Evolutionary conservation across 2,113 vertebrate species (phyloP).

Genomic region (Sisor rabdophorus): DNA sequence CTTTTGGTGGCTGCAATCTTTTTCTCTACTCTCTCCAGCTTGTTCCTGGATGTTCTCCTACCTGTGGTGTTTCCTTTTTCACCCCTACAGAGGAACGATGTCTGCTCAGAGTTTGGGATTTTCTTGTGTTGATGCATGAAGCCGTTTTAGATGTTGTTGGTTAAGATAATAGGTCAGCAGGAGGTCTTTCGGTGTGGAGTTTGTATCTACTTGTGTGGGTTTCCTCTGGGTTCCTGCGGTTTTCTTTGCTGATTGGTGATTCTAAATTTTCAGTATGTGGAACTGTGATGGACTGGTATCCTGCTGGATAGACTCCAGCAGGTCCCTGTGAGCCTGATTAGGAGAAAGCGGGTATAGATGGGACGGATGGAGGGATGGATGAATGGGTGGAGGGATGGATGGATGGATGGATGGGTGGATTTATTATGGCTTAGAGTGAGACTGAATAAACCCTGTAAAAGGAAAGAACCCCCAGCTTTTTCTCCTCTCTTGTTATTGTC

Average conservation of each 20-base stretch:
- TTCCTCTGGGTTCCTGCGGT: too few species aligned
- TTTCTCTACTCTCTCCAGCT: not conserved
- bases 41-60: not conserved
- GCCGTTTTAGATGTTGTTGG: not conserved
- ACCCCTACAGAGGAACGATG: not conserved
- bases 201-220: too few species aligned
- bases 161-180: not conserved
- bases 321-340: too few species aligned
- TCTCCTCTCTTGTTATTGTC: slow-evolving; percentile 3
- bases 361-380: too few species aligned
- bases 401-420: not conserved
- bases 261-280: too few species aligned
- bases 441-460: not conserved
- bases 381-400: not conserved
- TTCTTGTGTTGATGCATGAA: slow-evolving; percentile 14
- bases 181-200: too few species aligned
- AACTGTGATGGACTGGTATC: too few species aligned
- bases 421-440: not conserved
- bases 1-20: slow-evolving; percentile 3
- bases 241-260: too few species aligned
- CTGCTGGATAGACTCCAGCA: too few species aligned
- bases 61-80: slow-evolving; percentile 30
- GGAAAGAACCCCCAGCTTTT: slow-evolving; percentile 18
- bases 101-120: not conserved
- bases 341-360: too few species aligned